Evolutionary conservation across 1,140 invertebrate species (phyloP).

Genomic region (Dolichoris vasculosae): DNA sequence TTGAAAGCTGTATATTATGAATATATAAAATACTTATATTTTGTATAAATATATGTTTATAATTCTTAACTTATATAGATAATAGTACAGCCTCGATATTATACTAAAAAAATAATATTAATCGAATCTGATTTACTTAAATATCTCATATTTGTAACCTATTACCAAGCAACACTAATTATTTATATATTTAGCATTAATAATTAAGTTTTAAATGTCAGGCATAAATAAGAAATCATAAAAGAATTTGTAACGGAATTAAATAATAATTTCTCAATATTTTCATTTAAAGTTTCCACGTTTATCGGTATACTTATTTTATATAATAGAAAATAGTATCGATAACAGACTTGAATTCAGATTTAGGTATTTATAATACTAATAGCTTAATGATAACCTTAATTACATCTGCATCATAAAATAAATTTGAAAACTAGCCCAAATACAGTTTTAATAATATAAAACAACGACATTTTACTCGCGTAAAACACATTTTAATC

Average conservation of each 20-base stretch:
- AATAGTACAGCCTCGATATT: background rate
- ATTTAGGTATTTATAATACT: background rate
- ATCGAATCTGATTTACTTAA: background rate
- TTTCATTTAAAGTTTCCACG: background rate
- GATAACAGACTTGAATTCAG: background rate
- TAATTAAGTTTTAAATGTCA: background rate
- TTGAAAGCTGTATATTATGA: background rate
- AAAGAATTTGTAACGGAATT: background rate
- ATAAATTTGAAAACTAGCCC: no score
- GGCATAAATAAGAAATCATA: background rate
- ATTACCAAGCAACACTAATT: background rate
- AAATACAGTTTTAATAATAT: background rate
- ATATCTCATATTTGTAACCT: background rate
- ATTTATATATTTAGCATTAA: background rate
- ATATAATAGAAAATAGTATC: background rate
- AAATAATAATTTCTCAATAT: background rate
- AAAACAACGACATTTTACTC: no score
- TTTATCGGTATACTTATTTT: background rate
- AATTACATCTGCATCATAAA: background rate
- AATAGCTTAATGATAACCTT: background rate
- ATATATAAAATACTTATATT: background rate
- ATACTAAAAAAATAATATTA: background rate
- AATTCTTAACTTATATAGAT: no score
- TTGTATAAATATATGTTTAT: background rate
- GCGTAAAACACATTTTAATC: no score